phyloP scores from a whole-genome alignment of 2,797 vertebrate species.

The Echiichthys vipera region DNA sequence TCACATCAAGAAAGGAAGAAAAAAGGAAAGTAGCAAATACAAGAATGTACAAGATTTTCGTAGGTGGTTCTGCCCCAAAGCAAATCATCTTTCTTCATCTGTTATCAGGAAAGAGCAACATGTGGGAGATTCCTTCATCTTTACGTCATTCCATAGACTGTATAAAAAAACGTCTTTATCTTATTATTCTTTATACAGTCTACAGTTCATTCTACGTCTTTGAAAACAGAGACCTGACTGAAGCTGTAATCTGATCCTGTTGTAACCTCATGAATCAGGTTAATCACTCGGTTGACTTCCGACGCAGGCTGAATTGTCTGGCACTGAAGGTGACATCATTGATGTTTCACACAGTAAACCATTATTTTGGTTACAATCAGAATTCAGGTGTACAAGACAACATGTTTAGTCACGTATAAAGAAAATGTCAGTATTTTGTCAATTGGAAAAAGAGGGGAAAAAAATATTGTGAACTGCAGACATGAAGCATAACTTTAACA shows the following conservation, averaged over 20 bases:
- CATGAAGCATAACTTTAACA: background rate
- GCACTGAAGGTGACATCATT: background rate
- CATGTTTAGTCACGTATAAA: too few relatives aligned
- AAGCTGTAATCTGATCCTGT: background rate
- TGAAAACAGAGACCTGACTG: background rate
- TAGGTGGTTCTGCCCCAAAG: background rate
- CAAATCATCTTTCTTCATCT: background rate
- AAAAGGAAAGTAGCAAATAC: background rate
- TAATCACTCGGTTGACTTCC: background rate
- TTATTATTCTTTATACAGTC: too few relatives aligned
- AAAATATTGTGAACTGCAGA: too few relatives aligned
- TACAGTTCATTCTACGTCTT: too few relatives aligned
- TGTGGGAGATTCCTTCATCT: background rate
- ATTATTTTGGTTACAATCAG: fast-evolving
- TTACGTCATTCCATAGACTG: too few relatives aligned
- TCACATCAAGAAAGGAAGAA: background rate
- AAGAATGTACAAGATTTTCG: too few relatives aligned
- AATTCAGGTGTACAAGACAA: background rate
- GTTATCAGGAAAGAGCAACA: background rate
- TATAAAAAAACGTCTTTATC: too few relatives aligned
- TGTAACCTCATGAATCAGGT: background rate
- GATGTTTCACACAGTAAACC: background rate
- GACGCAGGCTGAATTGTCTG: background rate
- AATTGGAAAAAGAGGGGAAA: background rate
- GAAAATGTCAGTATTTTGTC: background rate